Conservation (phyloP, 2,113 vertebrate genomes). For the Carassius auratus region DNA sequence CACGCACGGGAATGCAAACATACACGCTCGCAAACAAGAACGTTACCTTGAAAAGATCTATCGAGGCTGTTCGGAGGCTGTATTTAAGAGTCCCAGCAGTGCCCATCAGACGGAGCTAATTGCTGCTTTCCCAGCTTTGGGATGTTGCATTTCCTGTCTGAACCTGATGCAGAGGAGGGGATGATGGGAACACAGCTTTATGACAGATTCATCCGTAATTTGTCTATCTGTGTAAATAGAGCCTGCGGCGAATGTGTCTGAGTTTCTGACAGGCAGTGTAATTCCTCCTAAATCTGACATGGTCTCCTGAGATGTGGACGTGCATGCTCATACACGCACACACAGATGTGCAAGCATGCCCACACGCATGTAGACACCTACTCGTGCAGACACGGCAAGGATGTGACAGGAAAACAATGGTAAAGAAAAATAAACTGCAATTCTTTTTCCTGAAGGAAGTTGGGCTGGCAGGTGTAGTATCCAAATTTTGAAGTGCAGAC, state of each 20-base stretch:
- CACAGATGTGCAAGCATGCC: not conserved
- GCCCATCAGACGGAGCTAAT: slow-evolving; percentile 47
- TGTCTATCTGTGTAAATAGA: slow-evolving; percentile 18
- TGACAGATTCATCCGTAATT: slow-evolving; percentile 24
- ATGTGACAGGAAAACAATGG: slow-evolving; percentile 15
- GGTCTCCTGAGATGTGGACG: slow-evolving; percentile 41
- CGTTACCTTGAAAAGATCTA: slow-evolving; percentile 43
- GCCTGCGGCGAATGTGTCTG: slow-evolving; percentile 28
- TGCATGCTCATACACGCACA: slow-evolving; percentile 9
- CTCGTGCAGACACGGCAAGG: not conserved
- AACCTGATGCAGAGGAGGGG: slow-evolving; percentile 25
- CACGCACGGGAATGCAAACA: slow-evolving; percentile 1
- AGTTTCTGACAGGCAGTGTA: slow-evolving; percentile 57
- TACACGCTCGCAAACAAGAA: not conserved
- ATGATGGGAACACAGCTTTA: slow-evolving; percentile 46
- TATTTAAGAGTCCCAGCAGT: slow-evolving; percentile 38
- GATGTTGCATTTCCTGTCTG: slow-evolving; percentile 46
- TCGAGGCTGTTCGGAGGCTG: slow-evolving; percentile 29
- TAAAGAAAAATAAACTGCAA: slow-evolving; percentile 29
- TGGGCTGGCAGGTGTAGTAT: slow-evolving; percentile 8
- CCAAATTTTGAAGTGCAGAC: slow-evolving; percentile 9
- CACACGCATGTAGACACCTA: not conserved
- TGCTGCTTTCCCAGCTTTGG: slow-evolving; percentile 46
- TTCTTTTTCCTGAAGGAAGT: slow-evolving; percentile 9
- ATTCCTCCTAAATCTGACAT: slow-evolving; percentile 54